Base-by-base conservation (phyloP, 2,888 invertebrate genomes). In the Eubasilissa splendida region DNA sequence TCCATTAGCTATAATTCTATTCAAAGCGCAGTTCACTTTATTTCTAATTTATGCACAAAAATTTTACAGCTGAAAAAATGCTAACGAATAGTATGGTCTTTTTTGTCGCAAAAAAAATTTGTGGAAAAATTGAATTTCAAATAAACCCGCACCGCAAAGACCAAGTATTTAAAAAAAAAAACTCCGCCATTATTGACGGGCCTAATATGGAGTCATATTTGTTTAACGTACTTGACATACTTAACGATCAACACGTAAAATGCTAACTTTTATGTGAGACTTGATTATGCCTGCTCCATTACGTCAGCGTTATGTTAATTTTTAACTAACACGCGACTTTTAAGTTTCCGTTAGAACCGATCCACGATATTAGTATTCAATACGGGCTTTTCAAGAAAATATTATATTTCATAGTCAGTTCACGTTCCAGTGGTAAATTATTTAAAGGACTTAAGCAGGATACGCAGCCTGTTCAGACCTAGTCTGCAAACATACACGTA, bases 251-350 rank as follows among this genome's bases (percentile, higher is more conserved):
- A 33, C 63, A 63, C 31, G 31, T 63, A 33, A 63, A 63, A 33
- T 63, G 63, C 42, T 63, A 1, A 2, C 42, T 42, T 42, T 42
- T 42, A 42, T 5, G 42, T 42, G 42, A 42, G 42, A 42, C 42
- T 42, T 42, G 42, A 42, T 1, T 42, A 7, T 7, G 42, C 42
- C 42, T 31, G 63, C 63, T n/a, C 63, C 31, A 31, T 33, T 33
- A 33, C 63, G 33, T 63, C 63, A 63, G 63, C 63, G 42, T 12
- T 63, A 63, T 63, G 63, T 63, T 63, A 63, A 63, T 63, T 63
- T 63, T 63, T 31, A 31, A 63, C 63, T 63, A 31, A 31, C 8
- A 11, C 42, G 31, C 63, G n/a, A 63, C 33, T 63, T 63, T 63
- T 33, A 63, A 63, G 63, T 33, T 31, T 8, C 63, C 42, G 12